Conservation (phyloP, 1,140 invertebrate species). For the Bursaphelenchus mucronatus region DNA sequence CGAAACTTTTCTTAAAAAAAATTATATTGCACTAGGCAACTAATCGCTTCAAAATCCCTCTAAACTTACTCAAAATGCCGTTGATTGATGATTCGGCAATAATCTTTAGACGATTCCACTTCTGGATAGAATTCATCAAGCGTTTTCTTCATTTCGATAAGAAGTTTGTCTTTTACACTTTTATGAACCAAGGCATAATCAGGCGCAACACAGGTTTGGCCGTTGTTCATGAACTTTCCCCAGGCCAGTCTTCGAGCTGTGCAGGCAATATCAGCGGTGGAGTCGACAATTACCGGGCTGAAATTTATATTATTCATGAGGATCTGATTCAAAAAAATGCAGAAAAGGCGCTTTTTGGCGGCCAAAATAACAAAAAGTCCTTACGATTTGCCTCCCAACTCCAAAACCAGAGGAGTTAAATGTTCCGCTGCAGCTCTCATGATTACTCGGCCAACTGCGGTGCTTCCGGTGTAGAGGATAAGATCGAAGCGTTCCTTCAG, state of each 20-base stretch:
- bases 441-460: constrained; percentile 78
- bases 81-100: constrained; percentile 78
- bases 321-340: constrained; percentile 2
- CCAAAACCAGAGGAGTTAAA: constrained; percentile 86
- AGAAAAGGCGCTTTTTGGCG: neutral
- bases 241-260: constrained; percentile 73
- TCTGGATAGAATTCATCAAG: constrained; percentile 80
- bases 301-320: constrained; percentile 15
- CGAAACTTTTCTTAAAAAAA: too few species aligned
- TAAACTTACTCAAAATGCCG: constrained; percentile 67
- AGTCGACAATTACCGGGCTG: constrained; percentile 55
- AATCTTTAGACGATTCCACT: constrained; percentile 74
- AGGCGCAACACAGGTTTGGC: constrained; percentile 95
- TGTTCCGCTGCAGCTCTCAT: constrained; percentile 81
- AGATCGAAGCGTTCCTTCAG: constrained; percentile 88
- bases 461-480: constrained; percentile 93
- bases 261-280: constrained; percentile 58
- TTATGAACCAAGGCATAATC: constrained; percentile 70
- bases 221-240: constrained; percentile 88
- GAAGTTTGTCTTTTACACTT: constrained; percentile 57
- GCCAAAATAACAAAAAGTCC: neutral
- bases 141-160: constrained; percentile 66
- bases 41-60: neutral
- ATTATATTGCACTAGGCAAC: too few species aligned
- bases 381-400: constrained; percentile 80